These are phyloP conservation scores for Drosophila monieri DNA, from an alignment of 2,888 invertebrate species.

Conservation along the genomic window DNA sequence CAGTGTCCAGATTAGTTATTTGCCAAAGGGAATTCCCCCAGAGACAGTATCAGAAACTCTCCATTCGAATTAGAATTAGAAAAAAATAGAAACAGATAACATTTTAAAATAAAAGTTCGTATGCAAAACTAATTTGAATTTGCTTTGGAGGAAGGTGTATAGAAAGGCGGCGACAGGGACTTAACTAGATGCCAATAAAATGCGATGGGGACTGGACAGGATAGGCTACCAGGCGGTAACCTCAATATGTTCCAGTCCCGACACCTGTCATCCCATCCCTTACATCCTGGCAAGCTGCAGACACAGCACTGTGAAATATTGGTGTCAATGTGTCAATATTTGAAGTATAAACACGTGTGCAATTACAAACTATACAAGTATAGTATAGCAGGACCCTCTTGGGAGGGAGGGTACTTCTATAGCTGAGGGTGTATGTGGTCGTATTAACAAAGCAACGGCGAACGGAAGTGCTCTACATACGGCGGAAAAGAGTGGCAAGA, in stretches of 20 bases:
- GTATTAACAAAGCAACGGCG: conserved; percentile 38
- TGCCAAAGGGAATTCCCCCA: not conserved
- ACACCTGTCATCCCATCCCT: conserved; percentile 28
- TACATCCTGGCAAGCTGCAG: conserved; percentile 22
- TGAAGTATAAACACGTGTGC: conserved; percentile 71
- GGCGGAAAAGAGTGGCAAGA: conserved; percentile 7
- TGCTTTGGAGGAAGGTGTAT: not conserved
- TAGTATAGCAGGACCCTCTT: conserved; percentile 10
- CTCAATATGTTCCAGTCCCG: conserved; percentile 54
- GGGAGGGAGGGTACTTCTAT: not conserved
- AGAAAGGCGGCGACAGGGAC: conserved; percentile 24
- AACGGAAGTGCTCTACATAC: conserved; percentile 41
- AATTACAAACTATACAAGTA: conserved; percentile 68
- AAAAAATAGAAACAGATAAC: not conserved
- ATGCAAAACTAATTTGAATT: not conserved
- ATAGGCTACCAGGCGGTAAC: conserved; percentile 37
- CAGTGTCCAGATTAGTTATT: conserved; percentile 14
- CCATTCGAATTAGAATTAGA: not conserved
- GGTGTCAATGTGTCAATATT: conserved; percentile 73
- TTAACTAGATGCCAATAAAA: conserved; percentile 50
- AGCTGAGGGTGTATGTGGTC: conserved; percentile 19
- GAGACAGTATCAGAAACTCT: not conserved
- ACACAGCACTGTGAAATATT: conserved; percentile 52
- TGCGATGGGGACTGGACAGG: conserved; percentile 3
- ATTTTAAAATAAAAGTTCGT: not conserved